Evolutionary conservation across 2,888 invertebrate species (phyloP).

Genomic region (Taenaris catops): DNA sequence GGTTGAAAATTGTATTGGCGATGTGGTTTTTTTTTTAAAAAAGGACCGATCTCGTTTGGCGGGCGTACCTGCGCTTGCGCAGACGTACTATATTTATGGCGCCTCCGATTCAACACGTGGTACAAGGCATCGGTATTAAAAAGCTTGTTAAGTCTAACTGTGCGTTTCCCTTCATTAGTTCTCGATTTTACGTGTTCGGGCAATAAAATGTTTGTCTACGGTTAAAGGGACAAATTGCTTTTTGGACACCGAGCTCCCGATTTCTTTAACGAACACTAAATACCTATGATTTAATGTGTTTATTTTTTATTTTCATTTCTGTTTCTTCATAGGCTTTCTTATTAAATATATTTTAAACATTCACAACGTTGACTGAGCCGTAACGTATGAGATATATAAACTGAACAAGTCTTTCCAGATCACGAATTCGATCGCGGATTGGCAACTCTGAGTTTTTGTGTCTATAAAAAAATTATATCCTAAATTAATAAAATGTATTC

Average conservation of each 20-base stretch:
- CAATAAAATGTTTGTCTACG: conserved; percentile 27
- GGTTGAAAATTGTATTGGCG: conserved; percentile 33
- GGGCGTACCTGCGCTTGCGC: conserved; percentile 75
- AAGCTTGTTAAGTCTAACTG: conserved; percentile 70
- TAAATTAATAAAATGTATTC: no score
- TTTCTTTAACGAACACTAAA: neutral
- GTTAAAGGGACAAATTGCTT: conserved; percentile 24
- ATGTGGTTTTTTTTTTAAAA: conserved; percentile 53
- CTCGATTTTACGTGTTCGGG: conserved; percentile 28
- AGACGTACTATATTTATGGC: conserved; percentile 77
- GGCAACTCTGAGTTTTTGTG: no score
- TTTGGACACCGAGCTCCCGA: neutral
- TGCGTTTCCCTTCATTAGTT: conserved; percentile 62
- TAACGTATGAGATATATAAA: no score
- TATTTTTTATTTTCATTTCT: no score
- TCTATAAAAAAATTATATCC: no score
- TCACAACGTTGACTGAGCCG: no score
- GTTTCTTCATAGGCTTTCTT: no score
- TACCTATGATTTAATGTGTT: neutral
- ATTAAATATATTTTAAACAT: no score
- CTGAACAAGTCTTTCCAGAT: no score
- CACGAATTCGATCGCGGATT: no score
- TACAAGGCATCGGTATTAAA: conserved; percentile 51
- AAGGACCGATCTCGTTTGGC: conserved; percentile 74
- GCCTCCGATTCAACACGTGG: conserved; percentile 67